phyloP scores from a whole-genome alignment of 2,113 vertebrate species.

The Proteles cristata region DNA sequence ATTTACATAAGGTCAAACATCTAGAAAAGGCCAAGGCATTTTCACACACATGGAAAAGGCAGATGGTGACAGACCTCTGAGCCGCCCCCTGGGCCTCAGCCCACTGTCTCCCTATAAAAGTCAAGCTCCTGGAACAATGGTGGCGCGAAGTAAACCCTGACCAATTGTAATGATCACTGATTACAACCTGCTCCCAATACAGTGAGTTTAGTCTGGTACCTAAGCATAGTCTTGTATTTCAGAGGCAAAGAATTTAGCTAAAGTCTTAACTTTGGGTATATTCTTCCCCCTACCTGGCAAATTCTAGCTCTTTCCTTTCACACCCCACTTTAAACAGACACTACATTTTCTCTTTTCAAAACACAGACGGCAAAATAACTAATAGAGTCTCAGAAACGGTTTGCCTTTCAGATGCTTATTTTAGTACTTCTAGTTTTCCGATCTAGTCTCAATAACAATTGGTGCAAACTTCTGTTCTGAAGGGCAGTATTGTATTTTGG shows the following conservation, averaged over 20 bases:
- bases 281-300: neutral
- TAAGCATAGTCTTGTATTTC: neutral
- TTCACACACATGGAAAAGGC: neutral
- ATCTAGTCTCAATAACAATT: slow-evolving; percentile 26
- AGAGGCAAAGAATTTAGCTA: neutral
- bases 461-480: slow-evolving; percentile 39
- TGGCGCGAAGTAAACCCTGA: neutral
- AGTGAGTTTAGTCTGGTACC: neutral
- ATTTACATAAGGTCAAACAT: neutral
- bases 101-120: neutral
- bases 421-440: slow-evolving; percentile 33
- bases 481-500: neutral
- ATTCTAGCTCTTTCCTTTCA: neutral
- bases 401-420: neutral
- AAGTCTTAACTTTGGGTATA: neutral
- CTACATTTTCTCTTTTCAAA: slow-evolving; percentile 33
- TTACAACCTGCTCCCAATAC: neutral
- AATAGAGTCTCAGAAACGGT: neutral
- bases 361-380: neutral
- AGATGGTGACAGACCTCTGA: neutral
- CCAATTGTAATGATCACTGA: neutral
- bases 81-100: neutral
- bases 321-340: neutral
- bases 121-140: neutral
- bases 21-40: neutral